Percentiles rank a stretch among this genome's conserved stretches.
phyloP scores from a whole-genome alignment of 2,797 vertebrate genomes.

The Notolepis coatsorum region DNA sequence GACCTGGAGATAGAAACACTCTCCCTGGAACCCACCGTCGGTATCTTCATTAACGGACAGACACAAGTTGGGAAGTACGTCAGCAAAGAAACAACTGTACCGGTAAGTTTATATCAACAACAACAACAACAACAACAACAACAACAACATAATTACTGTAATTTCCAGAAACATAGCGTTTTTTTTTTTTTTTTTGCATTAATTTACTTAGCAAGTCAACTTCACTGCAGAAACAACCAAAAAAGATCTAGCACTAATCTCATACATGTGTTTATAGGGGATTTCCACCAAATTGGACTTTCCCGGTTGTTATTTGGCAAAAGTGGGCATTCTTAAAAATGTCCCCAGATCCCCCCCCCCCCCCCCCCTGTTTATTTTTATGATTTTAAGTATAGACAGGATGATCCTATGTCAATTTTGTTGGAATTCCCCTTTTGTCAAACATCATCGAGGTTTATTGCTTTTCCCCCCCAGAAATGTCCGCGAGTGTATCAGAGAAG shows the following conservation, averaged over 20 bases:
- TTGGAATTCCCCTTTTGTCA: too few relatives aligned
- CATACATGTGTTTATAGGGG: too few relatives aligned
- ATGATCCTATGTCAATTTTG: too few relatives aligned
- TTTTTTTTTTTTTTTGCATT: too few relatives aligned
- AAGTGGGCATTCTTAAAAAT: too few relatives aligned
- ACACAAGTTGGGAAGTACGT: conserved; percentile 98
- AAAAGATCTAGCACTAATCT: too few relatives aligned
- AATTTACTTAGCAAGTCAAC: not conserved
- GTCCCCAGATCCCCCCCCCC: too few relatives aligned
- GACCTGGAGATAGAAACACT: conserved; percentile 89
- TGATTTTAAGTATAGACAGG: too few relatives aligned
- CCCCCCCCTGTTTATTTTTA: too few relatives aligned
- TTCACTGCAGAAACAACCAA: not conserved
- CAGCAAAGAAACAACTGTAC: conserved; percentile 93
- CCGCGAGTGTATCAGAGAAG: conserved; percentile 39
- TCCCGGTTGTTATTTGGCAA: too few relatives aligned
- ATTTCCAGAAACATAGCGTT: not conserved
- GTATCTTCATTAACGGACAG: conserved; percentile 95
- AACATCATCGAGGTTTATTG: conserved; percentile 52
- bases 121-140: conserved; percentile 7
- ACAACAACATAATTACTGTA: conserved; percentile 4
- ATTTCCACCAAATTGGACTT: too few relatives aligned
- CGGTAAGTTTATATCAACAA: conserved; percentile 80
- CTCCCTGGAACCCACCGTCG: conserved; percentile 87
- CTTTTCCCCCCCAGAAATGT: conserved; percentile 41